Evolutionary conservation across 1,140 invertebrate species (phyloP).

Genomic region (Lucilia cuprina): DNA sequence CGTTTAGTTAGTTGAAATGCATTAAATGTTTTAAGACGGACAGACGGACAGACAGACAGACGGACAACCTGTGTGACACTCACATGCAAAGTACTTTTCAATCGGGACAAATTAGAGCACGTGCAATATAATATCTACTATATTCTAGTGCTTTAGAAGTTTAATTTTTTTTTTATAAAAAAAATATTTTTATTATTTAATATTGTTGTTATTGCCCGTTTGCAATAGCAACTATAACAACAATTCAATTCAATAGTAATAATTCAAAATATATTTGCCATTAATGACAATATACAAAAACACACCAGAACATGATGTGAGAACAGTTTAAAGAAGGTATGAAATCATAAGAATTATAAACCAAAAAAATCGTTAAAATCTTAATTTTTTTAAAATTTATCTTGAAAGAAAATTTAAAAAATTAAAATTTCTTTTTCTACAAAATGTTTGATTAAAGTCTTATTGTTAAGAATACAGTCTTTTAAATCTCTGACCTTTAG

Average conservation of each 20-base stretch:
- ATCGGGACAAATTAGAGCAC: constrained; percentile 37
- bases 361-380: no score
- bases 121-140: constrained; percentile 37
- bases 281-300: background rate
- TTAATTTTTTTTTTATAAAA: background rate
- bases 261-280: constrained; percentile 3
- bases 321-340: no score
- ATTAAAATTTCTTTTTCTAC: no score
- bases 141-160: background rate
- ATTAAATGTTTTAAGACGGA: background rate
- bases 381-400: no score
- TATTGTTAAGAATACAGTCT: no score
- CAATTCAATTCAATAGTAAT: constrained; percentile 3
- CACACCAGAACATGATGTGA: no score
- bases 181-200: background rate
- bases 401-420: no score
- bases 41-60: no score
- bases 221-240: background rate
- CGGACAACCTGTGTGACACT: background rate
- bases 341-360: no score
- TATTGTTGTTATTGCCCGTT: background rate
- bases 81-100: background rate
- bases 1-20: background rate
- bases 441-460: no score
- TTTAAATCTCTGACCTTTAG: background rate